Base-by-base conservation (phyloP, 2,888 invertebrate species). In the Troglohyphantes excavatus region DNA sequence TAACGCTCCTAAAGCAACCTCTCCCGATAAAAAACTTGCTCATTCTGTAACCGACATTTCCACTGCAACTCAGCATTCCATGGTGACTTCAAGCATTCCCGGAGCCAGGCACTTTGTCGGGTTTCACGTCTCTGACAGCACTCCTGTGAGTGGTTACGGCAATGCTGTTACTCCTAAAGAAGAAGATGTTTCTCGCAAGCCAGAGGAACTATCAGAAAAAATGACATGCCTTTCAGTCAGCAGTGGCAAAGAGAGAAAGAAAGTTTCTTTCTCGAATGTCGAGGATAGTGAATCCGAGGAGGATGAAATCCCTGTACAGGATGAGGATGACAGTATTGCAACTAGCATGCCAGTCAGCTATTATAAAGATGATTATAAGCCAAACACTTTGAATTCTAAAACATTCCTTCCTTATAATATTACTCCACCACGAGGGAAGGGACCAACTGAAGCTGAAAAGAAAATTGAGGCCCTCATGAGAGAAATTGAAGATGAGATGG, bases 401-500 rank as follows among this genome's bases (percentile, higher is more conserved):
- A 91, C 91, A 92, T 94, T 97, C 81, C 94, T 98, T 91, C 97
- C 97, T 0, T 97, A 97, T 93, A 97, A 96, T 93, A 96, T 98
- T 29, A 97, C 97, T 68, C 97, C 97, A 61, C 97, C 97, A 3
- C 95, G 97, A 90, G 97, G 97, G 26, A 82, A 94, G 94, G 98
- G 98, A 2, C 97, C 97, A 23, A 97, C 97, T 83, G 98, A 98
- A 93, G 98, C 98, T 39, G 92, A 98, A 94, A 95, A 96, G 85
- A 98, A 98, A 94, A 96, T 98, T 92, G 98, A 98, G 93, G 98
- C 97, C 93, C 95, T 98, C 91, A 98, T 98, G 17, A 95, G 97
- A 79, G 97, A 98, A 93, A 95, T 98, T 91, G 98, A 98, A 93
- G 98, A 98, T 93, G 98, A 98, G 94, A 97, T 99, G 96, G 98